These are phyloP conservation scores for Brenthis hecate DNA, from an alignment of 2,888 invertebrate genomes.

Conservation along the genomic window DNA sequence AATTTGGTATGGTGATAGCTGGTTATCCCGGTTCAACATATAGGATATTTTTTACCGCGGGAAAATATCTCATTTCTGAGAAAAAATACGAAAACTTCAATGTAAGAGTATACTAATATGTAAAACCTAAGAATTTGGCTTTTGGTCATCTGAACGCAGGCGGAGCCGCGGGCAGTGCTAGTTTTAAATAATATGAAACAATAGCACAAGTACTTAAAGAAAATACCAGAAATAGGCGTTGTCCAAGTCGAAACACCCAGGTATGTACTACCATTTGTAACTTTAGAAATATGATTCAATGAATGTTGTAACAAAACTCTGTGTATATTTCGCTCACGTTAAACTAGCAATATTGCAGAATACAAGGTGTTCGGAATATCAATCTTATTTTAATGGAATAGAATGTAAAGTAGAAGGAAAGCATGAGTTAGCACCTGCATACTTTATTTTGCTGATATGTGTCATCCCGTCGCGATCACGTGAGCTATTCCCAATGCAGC, in stretches of 20 bases:
- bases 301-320: constrained; percentile 14
- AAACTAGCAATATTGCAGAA: constrained; percentile 21
- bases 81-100: no score
- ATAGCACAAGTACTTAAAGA: neutral
- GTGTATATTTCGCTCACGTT: constrained; percentile 22
- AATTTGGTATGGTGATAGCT: no score
- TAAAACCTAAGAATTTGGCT: no score
- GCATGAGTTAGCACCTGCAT: constrained; percentile 1
- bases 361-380: neutral
- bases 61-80: no score
- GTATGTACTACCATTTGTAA: neutral
- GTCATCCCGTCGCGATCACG: constrained; percentile 13
- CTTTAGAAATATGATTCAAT: constrained; percentile 10
- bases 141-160: no score
- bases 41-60: no score
- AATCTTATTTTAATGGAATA: constrained; percentile 13
- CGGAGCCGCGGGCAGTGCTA: no score
- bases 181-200: no score
- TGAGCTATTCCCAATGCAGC: constrained; percentile 16
- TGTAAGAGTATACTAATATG: no score
- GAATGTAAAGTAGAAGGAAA: neutral
- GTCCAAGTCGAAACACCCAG: neutral
- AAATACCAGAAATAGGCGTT: neutral
- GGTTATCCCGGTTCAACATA: no score
- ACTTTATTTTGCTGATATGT: constrained; percentile 20